These are phyloP conservation scores for Trichopoda pennipes DNA, from an alignment of 2,888 invertebrate species.

Conservation along the genomic window DNA sequence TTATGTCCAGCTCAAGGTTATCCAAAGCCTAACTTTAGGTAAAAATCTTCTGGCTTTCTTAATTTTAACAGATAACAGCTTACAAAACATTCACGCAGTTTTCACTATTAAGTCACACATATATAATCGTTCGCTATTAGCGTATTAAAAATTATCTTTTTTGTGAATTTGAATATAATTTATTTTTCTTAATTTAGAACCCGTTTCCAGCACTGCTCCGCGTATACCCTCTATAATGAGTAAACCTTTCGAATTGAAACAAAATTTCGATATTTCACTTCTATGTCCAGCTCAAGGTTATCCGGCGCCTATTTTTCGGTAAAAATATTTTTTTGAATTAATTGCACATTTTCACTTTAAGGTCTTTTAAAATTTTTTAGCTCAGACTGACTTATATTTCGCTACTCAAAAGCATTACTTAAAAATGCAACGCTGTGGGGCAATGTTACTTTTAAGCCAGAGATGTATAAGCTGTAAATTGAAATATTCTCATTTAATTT, in stretches of 20 bases:
- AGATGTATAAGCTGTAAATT: no score
- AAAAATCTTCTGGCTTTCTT: background rate
- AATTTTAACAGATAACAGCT: background rate
- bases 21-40: constrained; percentile 88
- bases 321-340: constrained; percentile 32
- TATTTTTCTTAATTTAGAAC: constrained; percentile 80
- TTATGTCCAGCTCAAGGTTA: constrained; percentile 88
- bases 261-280: constrained; percentile 78
- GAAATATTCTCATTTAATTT: no score
- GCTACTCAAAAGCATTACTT: no score
- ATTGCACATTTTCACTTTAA: background rate
- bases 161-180: background rate
- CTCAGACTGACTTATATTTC: no score
- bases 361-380: no score
- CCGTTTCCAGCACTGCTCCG: constrained; percentile 83
- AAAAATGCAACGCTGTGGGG: no score
- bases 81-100: constrained; percentile 89
- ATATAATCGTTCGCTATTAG: no score
- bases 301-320: constrained; percentile 83
- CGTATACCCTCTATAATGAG: constrained; percentile 81
- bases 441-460: no score
- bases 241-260: constrained; percentile 76
- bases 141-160: background rate
- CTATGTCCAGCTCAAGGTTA: constrained; percentile 89
- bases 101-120: constrained; percentile 21